Evolutionary conservation across 64 coral and sea anemone genomes (phyloP).

Genomic region (Platygyra sinensis): DNA sequence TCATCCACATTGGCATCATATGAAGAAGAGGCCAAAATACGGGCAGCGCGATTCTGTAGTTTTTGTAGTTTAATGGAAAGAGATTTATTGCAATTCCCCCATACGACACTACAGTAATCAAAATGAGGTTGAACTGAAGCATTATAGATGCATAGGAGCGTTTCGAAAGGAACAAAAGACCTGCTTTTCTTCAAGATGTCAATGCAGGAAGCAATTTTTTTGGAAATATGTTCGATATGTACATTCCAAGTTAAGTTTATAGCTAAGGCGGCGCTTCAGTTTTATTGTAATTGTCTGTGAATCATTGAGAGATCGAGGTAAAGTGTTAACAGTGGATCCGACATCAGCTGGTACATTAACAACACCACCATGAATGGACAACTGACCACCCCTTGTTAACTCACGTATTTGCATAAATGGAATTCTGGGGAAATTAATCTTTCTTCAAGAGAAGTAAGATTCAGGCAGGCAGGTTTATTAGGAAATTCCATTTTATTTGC

Average conservation of each 20-base stretch:
- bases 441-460: constrained; percentile 25
- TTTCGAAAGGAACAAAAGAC: no score
- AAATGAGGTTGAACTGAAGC: no score
- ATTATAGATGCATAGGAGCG: no score
- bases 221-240: no score
- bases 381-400: constrained; percentile 16
- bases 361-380: constrained; percentile 31
- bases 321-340: constrained; percentile 25
- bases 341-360: constrained; percentile 33
- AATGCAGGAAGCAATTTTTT: no score
- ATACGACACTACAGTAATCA: no score
- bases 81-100: no score
- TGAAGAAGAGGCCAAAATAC: no score
- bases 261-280: constrained; percentile 50
- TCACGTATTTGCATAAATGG: constrained; percentile 19
- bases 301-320: constrained; percentile 32
- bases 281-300: constrained; percentile 49
- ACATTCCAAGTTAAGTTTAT: constrained; percentile 58
- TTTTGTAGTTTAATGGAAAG: no score
- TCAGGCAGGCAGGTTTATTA: constrained; percentile 9
- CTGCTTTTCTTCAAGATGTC: no score
- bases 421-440: constrained; percentile 38
- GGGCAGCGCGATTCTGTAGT: no score
- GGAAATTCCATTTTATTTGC: constrained; percentile 36
- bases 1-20: no score